A percentile compares a stretch with the other conserved stretches of the same genome.
Evolutionary conservation across 1,140 invertebrate species (phyloP).

Genomic region (Limonius californicus): DNA sequence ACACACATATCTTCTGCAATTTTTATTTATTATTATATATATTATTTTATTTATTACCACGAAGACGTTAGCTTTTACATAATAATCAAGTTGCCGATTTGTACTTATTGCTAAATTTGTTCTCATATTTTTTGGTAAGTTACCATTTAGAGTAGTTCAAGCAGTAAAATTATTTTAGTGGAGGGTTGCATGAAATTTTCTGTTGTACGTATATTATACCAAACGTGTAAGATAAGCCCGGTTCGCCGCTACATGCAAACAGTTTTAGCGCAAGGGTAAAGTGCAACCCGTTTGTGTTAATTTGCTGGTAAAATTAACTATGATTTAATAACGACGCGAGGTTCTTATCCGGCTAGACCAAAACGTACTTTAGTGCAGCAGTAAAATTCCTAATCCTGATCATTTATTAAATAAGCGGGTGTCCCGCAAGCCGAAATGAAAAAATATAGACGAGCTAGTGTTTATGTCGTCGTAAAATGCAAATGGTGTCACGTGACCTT

Average conservation of each 20-base stretch:
- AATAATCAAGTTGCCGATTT: no score
- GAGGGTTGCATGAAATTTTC: no score
- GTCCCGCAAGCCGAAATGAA: background rate
- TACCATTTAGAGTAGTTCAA: no score
- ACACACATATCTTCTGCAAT: no score
- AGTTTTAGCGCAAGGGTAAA: background rate
- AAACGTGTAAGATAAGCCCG: background rate
- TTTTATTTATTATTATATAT: no score
- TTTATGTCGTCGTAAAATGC: conserved; percentile 6
- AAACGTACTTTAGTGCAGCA: background rate
- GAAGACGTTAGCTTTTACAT: no score
- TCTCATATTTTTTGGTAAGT: no score
- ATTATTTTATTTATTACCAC: no score
- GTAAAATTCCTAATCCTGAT: background rate
- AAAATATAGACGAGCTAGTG: background rate
- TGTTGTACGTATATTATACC: background rate
- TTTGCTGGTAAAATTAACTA: background rate
- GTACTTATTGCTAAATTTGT: no score
- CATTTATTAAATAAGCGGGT: background rate
- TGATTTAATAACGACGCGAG: background rate
- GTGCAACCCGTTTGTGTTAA: background rate
- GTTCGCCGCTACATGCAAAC: conserved; percentile 2
- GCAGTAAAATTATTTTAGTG: no score
- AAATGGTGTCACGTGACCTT: conserved; percentile 7
- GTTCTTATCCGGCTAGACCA: background rate